Evolutionary conservation across 2,113 vertebrate genomes (phyloP), one percentile per base, ranked within the genome.

Genomic region (Capreolus pygargus): DNA sequence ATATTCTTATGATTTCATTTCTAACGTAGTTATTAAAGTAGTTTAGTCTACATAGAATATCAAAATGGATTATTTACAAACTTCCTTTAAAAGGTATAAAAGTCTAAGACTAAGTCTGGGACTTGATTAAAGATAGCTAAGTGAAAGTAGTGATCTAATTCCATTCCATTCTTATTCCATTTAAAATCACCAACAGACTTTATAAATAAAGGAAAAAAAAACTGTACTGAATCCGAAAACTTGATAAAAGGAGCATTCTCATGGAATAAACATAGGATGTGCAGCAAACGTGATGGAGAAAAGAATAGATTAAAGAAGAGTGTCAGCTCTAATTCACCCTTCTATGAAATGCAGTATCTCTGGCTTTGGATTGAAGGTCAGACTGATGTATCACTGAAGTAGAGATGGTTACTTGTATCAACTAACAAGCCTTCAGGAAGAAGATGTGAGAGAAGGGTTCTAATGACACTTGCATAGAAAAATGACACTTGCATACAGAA

Each of bases 1-100:
- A 45, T 23, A 78, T 7, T 57, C 8, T 81, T 94, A 91, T 13
- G 16, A 89, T 90, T 78, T 74, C 61, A 82, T 97, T 97, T 97
- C 64, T 5, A 83, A 95, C 93, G 36, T 87, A 60, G 60, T 97
- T 91, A 54, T 90, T 55, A 89, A 97, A 95, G 27, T 52, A 61
- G n/a, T 91, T 94, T 90, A 83, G 17, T 83, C 43, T 39, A 54
- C 2, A 86, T 21, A 90, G 57, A 92, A 67, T 94, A 45, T 39
- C 50, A 89, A 61, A 89, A 39, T 94, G 27, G 4, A 52, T 90
- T 95, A 83, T 86, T 89, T 4, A 87, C 67, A 86, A 95, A 89
- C 36, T 60, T 74, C 28, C 27, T 89, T 94, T 79, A 89, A 90
- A 95, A 70, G 9, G 30, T 58, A 45, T 57, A 33, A 70, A 93